A percentile compares a stretch with the other conserved stretches of the same genome.
These are phyloP conservation scores for Philotrypesis tridentata DNA, from an alignment of 1,140 invertebrate genomes.

Conservation along the genomic window DNA sequence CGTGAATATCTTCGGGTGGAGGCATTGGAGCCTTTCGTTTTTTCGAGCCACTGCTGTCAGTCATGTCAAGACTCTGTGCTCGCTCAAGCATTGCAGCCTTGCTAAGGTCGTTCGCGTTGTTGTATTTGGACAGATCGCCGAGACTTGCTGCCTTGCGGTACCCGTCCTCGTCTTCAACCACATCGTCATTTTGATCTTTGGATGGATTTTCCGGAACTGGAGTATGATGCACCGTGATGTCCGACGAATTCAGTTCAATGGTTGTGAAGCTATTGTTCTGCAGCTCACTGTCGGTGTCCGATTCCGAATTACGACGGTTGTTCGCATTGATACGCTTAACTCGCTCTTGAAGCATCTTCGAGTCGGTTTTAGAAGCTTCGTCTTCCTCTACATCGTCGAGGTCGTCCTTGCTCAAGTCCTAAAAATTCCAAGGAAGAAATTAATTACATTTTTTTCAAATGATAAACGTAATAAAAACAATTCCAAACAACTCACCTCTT, in stretches of 20 bases:
- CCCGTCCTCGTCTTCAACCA: constrained; percentile 74
- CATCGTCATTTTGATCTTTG: constrained; percentile 60
- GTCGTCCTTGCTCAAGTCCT: not conserved
- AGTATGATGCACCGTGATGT: constrained; percentile 84
- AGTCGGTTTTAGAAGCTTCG: not conserved
- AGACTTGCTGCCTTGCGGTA: constrained; percentile 86
- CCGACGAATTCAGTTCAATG: constrained; percentile 82
- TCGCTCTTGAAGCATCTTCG: not conserved
- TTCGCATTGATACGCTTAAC: not conserved
- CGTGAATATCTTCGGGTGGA: constrained; percentile 75
- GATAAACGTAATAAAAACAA: not conserved
- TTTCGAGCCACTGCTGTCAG: constrained; percentile 80
- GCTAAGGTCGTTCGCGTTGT: constrained; percentile 69
- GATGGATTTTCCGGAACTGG: constrained; percentile 75
- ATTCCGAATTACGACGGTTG: constrained; percentile 71
- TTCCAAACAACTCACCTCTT: not conserved
- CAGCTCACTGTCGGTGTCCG: constrained; percentile 72
- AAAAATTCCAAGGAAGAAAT: not conserved
- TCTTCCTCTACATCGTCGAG: not conserved
- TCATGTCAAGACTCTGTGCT: constrained; percentile 87
- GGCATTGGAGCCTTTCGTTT: constrained; percentile 79
- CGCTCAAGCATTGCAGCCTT: constrained; percentile 80
- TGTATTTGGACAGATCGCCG: constrained; percentile 85
- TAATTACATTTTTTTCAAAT: not conserved
- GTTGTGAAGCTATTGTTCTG: constrained; percentile 73